Base-by-base conservation (phyloP, 2,888 invertebrate species). In the Herminia tarsipennalis region DNA sequence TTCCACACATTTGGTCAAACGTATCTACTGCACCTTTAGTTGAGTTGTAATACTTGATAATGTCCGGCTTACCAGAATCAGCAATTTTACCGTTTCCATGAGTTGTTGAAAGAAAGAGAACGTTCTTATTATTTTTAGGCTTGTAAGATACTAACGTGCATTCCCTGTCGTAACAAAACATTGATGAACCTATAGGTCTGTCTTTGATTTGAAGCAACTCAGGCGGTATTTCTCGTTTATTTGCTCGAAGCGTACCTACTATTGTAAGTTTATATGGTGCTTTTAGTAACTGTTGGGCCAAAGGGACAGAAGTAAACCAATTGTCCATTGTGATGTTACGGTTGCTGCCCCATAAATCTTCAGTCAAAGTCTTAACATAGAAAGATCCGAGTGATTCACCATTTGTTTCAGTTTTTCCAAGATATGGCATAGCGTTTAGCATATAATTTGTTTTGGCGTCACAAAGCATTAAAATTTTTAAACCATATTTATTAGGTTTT, bases 241-340 rank as follows among this genome's bases (percentile, higher is more conserved):
- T 30, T 28, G 14, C 9, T 27, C 44, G 60, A 48, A 49, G 9
- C 13, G 13, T 14, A 14, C 28, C 28, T 9, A 28, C 14, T 9
- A 13, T 14, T 9, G 28, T 28, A 6, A 2, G 3, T 28, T 9
- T 14, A 28, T 28, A 14, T 14, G 28, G 28, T 13, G 10, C 28
- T 12, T 64, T 35, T 27, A 73, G 54, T 35, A 76, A 39, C 17
- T 56, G 41, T 44, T 68, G 60, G 5, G 66, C 73, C n/a, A 76
- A 40, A 13, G 62, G 47, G 20, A 76, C 59, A 14, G 70, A 75
- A 5, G 75, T 73, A 37, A 78, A 78, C 75, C 73, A 75, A 48
- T 79, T 78, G 48, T 78, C 75, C 36, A 34, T 47, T 12, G 57
- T 57, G 2, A 63, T 22, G 21, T 48, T 48, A 9, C 48, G 37